These are phyloP conservation scores for Caenorhabditis afra DNA, from an alignment of 2,888 invertebrate genomes.

Conservation along the genomic window DNA sequence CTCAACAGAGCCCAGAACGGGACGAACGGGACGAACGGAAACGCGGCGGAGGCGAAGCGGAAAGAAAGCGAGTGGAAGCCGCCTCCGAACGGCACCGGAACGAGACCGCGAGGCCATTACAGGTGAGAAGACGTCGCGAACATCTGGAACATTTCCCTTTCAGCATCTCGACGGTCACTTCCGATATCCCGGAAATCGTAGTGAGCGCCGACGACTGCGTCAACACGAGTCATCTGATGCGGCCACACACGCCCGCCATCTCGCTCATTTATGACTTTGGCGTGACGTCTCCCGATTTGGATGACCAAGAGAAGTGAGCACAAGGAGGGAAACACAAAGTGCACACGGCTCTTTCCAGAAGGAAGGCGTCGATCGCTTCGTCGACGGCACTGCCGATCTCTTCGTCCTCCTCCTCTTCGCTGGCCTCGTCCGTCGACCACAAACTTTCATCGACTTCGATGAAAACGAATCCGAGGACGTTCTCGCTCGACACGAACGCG, in stretches of 20 bases:
- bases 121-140: slow-evolving; percentile 8
- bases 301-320: slow-evolving; percentile 48
- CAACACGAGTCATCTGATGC: slow-evolving; percentile 32
- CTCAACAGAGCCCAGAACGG: slow-evolving; percentile 65
- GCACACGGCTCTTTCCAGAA: slow-evolving; percentile 12
- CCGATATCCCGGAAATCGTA: slow-evolving; percentile 79
- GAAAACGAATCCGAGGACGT: slow-evolving; percentile 38
- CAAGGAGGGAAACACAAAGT: slow-evolving; percentile 2
- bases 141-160: background rate
- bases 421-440: slow-evolving; percentile 49
- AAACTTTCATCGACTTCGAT: slow-evolving; percentile 16
- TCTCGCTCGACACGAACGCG: slow-evolving; percentile 46
- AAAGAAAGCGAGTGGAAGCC: slow-evolving; percentile 52
- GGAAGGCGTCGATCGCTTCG: slow-evolving; percentile 34
- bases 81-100: slow-evolving; percentile 27
- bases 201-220: slow-evolving; percentile 71
- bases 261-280: slow-evolving; percentile 77
- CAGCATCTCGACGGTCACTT: slow-evolving; percentile 70
- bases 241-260: slow-evolving; percentile 75
- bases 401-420: slow-evolving; percentile 50
- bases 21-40: no score
- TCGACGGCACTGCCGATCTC: slow-evolving; percentile 42
- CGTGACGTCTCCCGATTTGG: slow-evolving; percentile 52
- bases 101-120: slow-evolving; percentile 35
- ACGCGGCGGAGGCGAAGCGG: slow-evolving; percentile 21